Percentiles rank a stretch among this genome's conserved stretches.
phyloP scores from a whole-genome alignment of 2,113 vertebrate genomes.

The Amblyopsis rosae region DNA sequence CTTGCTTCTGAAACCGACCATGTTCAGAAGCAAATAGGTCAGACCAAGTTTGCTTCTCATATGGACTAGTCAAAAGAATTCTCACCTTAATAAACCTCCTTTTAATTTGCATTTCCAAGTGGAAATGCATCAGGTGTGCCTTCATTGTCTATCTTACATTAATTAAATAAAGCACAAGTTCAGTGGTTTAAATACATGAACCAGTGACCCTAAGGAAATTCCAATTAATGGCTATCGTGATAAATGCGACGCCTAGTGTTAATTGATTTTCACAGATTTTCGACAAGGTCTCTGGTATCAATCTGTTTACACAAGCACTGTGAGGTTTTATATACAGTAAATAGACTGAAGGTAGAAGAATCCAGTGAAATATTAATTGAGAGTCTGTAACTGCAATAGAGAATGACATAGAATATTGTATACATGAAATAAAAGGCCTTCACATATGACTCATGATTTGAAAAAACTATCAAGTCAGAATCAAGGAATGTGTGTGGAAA shows the following conservation, averaged over 20 bases:
- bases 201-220: slow-evolving; percentile 15
- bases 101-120: slow-evolving; percentile 6
- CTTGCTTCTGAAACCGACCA: neutral
- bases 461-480: too few species aligned
- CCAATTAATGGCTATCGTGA: slow-evolving; percentile 9
- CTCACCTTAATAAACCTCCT: slow-evolving; percentile 7
- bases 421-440: neutral
- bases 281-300: slow-evolving; percentile 12
- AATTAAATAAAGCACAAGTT: slow-evolving; percentile 1
- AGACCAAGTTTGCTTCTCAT: slow-evolving; percentile 6
- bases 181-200: slow-evolving; percentile 9
- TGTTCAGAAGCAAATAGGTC: neutral
- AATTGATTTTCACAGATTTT: slow-evolving; percentile 9
- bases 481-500: neutral
- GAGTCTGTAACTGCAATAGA: neutral
- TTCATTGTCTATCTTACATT: slow-evolving; percentile 13
- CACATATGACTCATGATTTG: neutral
- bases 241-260: neutral
- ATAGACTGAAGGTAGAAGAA: neutral
- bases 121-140: neutral
- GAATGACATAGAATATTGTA: neutral
- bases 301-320: neutral
- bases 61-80: neutral
- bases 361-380: neutral
- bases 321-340: neutral